Evolutionary conservation across 35 echinoderm and acorn worm genomes (phyloP).

Genomic region (Antedon bifida): DNA sequence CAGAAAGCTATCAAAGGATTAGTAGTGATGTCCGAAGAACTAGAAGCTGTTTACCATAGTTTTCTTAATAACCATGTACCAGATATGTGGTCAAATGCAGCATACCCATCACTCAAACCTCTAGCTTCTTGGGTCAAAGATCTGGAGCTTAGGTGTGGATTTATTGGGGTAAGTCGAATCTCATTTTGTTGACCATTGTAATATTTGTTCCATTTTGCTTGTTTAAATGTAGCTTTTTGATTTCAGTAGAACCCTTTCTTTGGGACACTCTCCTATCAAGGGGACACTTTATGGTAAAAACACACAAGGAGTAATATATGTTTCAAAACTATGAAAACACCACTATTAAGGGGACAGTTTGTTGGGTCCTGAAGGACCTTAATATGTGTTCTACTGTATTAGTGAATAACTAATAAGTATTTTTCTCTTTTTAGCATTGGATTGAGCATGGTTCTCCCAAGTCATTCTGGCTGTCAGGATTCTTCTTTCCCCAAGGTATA

Average conservation of each 20-base stretch:
- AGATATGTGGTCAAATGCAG: slow-evolving; percentile 75
- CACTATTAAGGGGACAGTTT: too few relatives aligned
- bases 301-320: too few relatives aligned
- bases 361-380: too few relatives aligned
- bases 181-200: too few relatives aligned
- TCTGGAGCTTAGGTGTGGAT: slow-evolving; percentile 83
- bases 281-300: too few relatives aligned
- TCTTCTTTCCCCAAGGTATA: slow-evolving; percentile 86
- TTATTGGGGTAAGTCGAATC: slow-evolving; percentile 59
- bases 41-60: slow-evolving; percentile 84
- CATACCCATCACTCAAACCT: slow-evolving; percentile 95
- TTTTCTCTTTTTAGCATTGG: slow-evolving; percentile 52
- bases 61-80: slow-evolving; percentile 97
- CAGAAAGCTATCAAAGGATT: slow-evolving; percentile 99
- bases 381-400: too few relatives aligned
- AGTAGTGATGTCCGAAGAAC: slow-evolving; percentile 96
- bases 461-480: slow-evolving; percentile 94
- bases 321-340: too few relatives aligned
- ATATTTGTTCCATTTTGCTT: too few relatives aligned
- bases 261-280: too few relatives aligned
- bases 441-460: slow-evolving; percentile 79
- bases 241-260: too few relatives aligned
- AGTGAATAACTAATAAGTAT: background rate
- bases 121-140: slow-evolving; percentile 85
- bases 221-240: too few relatives aligned